These are phyloP conservation scores for Gymnoscopelus microlampas DNA, from an alignment of 2,797 vertebrate species.

Conservation along the genomic window DNA sequence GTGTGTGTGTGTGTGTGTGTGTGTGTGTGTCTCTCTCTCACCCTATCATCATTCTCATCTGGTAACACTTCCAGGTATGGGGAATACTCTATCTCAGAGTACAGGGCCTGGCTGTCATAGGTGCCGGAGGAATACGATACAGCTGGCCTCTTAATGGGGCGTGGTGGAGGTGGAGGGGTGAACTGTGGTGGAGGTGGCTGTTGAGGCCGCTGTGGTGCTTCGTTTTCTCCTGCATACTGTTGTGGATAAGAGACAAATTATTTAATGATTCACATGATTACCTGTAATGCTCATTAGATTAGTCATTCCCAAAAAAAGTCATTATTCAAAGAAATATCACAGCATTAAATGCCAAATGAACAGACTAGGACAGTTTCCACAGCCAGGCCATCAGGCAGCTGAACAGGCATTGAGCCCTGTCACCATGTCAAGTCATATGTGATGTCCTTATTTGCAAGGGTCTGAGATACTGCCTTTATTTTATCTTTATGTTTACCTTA, in stretches of 20 bases:
- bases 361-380: no score
- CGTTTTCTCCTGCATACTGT: slow-evolving; percentile 18
- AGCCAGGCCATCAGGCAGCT: no score
- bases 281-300: no score
- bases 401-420: no score
- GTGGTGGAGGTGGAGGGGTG: slow-evolving; percentile 26
- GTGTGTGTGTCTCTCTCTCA: slow-evolving; percentile 26
- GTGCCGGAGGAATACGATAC: not conserved
- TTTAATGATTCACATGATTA: not conserved
- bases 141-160: fast-evolving
- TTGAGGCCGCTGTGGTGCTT: not conserved
- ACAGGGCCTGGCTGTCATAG: not conserved
- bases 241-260: slow-evolving; percentile 3
- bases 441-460: no score
- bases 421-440: no score
- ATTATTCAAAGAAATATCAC: no score
- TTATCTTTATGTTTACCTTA: no score
- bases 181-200: slow-evolving; percentile 33
- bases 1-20: not conserved
- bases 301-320: no score
- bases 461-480: no score
- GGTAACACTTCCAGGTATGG: slow-evolving; percentile 51
- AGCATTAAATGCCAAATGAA: no score
- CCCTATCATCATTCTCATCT: slow-evolving; percentile 18
- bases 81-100: slow-evolving; percentile 20